These are phyloP conservation scores for Drosophila repleta DNA, from an alignment of 1,140 invertebrate genomes.

Conservation along the genomic window DNA sequence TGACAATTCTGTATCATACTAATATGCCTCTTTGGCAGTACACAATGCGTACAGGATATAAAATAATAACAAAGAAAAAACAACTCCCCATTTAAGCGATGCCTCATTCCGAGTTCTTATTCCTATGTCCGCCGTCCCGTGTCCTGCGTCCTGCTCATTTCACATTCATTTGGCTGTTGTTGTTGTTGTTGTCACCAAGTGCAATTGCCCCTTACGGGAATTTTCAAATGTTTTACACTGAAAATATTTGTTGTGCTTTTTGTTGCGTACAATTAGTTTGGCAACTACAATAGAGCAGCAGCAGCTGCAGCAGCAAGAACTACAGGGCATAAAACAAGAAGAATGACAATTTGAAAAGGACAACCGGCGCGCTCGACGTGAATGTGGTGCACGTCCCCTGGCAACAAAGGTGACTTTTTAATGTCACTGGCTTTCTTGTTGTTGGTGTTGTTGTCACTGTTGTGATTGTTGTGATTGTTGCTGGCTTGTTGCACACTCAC, in stretches of 20 bases:
- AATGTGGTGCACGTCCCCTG: constrained; percentile 40
- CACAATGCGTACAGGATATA: not conserved
- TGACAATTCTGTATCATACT: too few species aligned
- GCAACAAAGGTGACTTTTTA: constrained; percentile 78
- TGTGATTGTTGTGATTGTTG: constrained; percentile 70
- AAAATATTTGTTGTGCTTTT: constrained; percentile 60
- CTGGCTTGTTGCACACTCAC: constrained; percentile 60
- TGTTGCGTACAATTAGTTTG: constrained; percentile 81
- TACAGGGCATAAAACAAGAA: constrained; percentile 70
- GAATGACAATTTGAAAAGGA: constrained; percentile 78
- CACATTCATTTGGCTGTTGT: constrained; percentile 49
- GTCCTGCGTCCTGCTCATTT: constrained; percentile 42
- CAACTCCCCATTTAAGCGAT: not conserved
- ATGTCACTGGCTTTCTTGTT: constrained; percentile 67
- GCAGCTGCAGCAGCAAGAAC: constrained; percentile 38
- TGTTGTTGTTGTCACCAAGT: constrained; percentile 48
- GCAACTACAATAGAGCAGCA: constrained; percentile 43
- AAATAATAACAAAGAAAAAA: constrained; percentile 8
- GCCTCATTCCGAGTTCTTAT: not conserved
- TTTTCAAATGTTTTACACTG: constrained; percentile 77
- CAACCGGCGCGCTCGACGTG: constrained; percentile 33
- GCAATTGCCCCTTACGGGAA: constrained; percentile 75
- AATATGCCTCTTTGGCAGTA: not conserved
- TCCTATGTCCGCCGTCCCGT: too few species aligned
- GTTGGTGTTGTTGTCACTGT: constrained; percentile 43